These are phyloP conservation scores for Tricholauxania praeusta DNA, from an alignment of 2,888 invertebrate genomes.

Conservation along the genomic window DNA sequence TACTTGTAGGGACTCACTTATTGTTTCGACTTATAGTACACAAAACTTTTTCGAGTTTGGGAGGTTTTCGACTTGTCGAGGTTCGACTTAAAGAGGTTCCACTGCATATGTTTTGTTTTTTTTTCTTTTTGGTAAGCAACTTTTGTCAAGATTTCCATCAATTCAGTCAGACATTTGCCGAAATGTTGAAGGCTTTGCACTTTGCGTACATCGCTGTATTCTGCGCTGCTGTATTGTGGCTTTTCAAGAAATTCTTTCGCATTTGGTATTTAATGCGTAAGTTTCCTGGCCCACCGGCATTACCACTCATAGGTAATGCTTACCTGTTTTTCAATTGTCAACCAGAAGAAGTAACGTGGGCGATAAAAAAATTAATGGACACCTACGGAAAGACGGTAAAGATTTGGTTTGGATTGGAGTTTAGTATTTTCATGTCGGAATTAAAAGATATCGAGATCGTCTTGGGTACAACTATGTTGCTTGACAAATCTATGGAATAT, in stretches of 20 bases:
- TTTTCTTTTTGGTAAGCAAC: too few species aligned
- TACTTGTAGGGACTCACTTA: too few species aligned
- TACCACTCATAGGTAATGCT: constrained; percentile 71
- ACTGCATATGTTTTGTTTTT: too few species aligned
- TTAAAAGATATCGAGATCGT: constrained; percentile 49
- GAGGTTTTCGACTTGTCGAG: too few species aligned
- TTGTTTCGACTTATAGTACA: too few species aligned
- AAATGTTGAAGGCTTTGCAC: neutral
- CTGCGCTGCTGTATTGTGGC: neutral
- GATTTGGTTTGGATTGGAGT: constrained; percentile 48
- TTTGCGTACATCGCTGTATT: neutral
- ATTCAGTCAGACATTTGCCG: too few species aligned
- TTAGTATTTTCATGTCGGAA: constrained; percentile 50
- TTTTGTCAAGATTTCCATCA: too few species aligned
- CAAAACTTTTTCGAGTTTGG: too few species aligned
- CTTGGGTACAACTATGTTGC: constrained; percentile 44
- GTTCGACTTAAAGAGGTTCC: too few species aligned
- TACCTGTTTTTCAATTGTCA: constrained; percentile 65
- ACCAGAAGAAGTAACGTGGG: constrained; percentile 61
- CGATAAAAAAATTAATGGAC: constrained; percentile 63
- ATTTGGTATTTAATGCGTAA: constrained; percentile 43
- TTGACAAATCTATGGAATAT: constrained; percentile 51
- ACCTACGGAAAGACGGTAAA: constrained; percentile 52
- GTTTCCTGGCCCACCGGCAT: constrained; percentile 61
- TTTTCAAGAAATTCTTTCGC: constrained; percentile 32